Evolutionary conservation across 1,140 invertebrate species (phyloP).

Genomic region (Protaetia brevitarsis): DNA sequence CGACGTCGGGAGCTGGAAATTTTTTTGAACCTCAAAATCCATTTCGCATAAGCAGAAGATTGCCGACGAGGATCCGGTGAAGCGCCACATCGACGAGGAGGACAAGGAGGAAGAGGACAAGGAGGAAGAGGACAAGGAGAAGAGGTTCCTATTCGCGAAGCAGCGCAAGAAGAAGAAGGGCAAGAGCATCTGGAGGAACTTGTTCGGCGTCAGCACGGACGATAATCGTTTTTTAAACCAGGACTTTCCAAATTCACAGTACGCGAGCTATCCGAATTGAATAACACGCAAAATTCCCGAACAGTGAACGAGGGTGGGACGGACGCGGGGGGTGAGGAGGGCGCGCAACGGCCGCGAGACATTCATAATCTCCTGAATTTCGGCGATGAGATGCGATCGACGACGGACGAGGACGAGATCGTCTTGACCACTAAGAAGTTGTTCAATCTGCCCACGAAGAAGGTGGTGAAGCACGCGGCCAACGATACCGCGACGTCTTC

Average conservation of each 20-base stretch:
- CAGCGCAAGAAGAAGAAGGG: conserved; percentile 12
- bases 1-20: conserved; percentile 7
- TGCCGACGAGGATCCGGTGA: background rate
- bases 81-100: background rate
- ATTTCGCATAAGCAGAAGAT: too few species aligned
- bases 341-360: background rate
- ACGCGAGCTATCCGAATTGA: conserved; percentile 20
- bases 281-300: background rate
- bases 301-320: background rate
- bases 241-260: conserved; percentile 25
- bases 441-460: background rate
- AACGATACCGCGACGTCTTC: background rate
- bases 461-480: background rate
- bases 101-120: background rate
- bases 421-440: background rate
- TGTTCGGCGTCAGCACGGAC: background rate
- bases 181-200: conserved; percentile 15
- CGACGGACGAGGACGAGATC: background rate
- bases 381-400: background rate
- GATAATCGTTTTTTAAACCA: conserved; percentile 26
- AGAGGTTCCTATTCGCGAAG: conserved; percentile 7
- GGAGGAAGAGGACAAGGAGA: background rate
- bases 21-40: conserved; percentile 21
- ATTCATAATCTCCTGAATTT: background rate
- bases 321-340: background rate